A percentile compares a stretch with the other conserved stretches of the same genome.
These are phyloP conservation scores for Brachyopa scutellaris DNA, from an alignment of 2,888 invertebrate species.

Conservation along the genomic window DNA sequence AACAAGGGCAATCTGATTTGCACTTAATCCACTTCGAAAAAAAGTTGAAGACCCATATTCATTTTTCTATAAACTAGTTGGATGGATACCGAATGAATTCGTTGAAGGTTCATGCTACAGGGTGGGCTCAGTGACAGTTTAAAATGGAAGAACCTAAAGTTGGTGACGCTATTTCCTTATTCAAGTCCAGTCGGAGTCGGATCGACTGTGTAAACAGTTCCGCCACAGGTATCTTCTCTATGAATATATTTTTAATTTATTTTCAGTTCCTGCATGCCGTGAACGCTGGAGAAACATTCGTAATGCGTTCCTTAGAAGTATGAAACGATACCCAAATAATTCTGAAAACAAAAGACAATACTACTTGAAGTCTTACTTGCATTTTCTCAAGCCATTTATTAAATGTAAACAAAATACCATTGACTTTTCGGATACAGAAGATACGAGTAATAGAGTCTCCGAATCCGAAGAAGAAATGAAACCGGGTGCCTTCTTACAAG, in stretches of 20 bases:
- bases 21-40: too few relatives aligned
- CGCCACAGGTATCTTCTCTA: too few relatives aligned
- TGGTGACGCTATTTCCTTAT: too few relatives aligned
- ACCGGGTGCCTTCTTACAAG: conserved; percentile 32
- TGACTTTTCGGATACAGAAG: neutral
- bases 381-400: conserved; percentile 12
- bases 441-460: neutral
- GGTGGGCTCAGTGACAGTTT: too few relatives aligned
- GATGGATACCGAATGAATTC: too few relatives aligned
- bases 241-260: neutral
- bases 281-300: conserved; percentile 53
- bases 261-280: conserved; percentile 17
- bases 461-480: conserved; percentile 21
- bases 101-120: too few relatives aligned
- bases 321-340: conserved; percentile 21
- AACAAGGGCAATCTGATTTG: too few relatives aligned
- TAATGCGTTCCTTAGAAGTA: conserved; percentile 21
- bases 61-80: too few relatives aligned
- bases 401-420: neutral
- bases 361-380: conserved; percentile 11
- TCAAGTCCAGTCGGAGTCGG: too few relatives aligned
- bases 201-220: too few relatives aligned
- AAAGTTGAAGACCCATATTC: too few relatives aligned
- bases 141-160: too few relatives aligned
- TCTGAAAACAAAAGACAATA: neutral